Conservation (phyloP, 2,888 invertebrate species). For the Eilema griseolum region DNA sequence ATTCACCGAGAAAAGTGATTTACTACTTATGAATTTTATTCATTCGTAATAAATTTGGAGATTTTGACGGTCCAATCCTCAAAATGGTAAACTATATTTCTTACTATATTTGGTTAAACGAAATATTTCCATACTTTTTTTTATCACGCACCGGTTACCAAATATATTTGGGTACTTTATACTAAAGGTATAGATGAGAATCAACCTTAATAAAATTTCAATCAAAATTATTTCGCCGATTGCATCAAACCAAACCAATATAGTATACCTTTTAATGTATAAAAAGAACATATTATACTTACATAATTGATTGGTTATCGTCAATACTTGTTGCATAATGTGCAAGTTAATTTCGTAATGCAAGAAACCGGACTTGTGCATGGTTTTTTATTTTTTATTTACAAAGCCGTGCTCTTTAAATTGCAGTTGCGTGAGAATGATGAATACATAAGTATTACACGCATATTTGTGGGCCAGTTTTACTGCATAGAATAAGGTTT, state of each 20-base stretch:
- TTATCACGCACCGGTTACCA: constrained; percentile 14
- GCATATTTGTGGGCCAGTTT: not conserved
- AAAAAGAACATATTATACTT: not conserved
- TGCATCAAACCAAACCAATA: no score
- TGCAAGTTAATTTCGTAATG: constrained; percentile 7
- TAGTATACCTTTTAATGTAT: not conserved
- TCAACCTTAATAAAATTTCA: constrained; percentile 2
- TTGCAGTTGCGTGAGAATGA: constrained; percentile 14
- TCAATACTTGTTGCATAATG: not conserved
- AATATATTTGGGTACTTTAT: constrained; percentile 23
- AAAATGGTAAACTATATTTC: constrained; percentile 52
- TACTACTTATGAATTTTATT: constrained; percentile 51
- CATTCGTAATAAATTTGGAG: constrained; percentile 49
- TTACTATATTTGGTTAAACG: constrained; percentile 25
- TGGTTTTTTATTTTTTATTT: constrained; percentile 3
- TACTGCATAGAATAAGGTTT: not conserved
- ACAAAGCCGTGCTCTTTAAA: not conserved
- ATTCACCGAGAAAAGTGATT: constrained; percentile 41
- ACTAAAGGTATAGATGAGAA: not conserved
- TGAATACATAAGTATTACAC: not conserved
- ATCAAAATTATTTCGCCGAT: no score
- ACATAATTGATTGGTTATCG: constrained; percentile 12
- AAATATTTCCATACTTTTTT: constrained; percentile 20
- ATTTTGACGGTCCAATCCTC: constrained; percentile 44
- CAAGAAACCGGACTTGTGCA: constrained; percentile 4